phyloP scores from a whole-genome alignment of 2,113 vertebrate species.

The Bubo blakistoni region DNA sequence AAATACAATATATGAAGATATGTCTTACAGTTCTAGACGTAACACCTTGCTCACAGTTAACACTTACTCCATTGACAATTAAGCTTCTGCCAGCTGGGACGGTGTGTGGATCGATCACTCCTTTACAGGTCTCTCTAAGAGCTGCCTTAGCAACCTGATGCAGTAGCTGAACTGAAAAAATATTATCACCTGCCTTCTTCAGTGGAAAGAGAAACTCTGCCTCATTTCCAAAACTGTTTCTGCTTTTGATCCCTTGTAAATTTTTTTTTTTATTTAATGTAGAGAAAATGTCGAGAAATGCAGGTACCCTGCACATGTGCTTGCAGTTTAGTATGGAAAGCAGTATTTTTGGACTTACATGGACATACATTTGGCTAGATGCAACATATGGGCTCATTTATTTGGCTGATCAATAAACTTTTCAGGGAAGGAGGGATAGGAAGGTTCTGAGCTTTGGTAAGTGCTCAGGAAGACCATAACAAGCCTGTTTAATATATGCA shows the following conservation, averaged over 20 bases:
- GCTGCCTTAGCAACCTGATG: background rate
- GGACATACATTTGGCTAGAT: background rate
- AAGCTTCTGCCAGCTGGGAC: background rate
- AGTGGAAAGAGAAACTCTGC: background rate
- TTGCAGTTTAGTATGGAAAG: background rate
- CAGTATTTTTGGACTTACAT: background rate
- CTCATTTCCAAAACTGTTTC: background rate
- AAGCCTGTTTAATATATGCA: background rate
- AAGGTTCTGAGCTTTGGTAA: background rate
- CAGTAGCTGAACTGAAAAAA: background rate
- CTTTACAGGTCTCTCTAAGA: background rate
- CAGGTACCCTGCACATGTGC: background rate
- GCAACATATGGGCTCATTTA: background rate
- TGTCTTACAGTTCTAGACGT: slow-evolving; percentile 17
- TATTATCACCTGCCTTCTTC: background rate
- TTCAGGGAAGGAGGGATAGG: background rate
- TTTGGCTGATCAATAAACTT: background rate
- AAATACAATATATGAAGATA: slow-evolving; percentile 46
- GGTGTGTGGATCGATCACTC: accelerated
- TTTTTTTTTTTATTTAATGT: background rate
- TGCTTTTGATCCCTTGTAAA: background rate
- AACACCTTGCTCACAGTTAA: background rate
- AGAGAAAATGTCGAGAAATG: background rate
- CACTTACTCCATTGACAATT: accelerated
- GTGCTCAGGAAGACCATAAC: background rate